Evolutionary conservation across 2,888 invertebrate genomes (phyloP).

Genomic region (Dryocosmus kuriphilus): DNA sequence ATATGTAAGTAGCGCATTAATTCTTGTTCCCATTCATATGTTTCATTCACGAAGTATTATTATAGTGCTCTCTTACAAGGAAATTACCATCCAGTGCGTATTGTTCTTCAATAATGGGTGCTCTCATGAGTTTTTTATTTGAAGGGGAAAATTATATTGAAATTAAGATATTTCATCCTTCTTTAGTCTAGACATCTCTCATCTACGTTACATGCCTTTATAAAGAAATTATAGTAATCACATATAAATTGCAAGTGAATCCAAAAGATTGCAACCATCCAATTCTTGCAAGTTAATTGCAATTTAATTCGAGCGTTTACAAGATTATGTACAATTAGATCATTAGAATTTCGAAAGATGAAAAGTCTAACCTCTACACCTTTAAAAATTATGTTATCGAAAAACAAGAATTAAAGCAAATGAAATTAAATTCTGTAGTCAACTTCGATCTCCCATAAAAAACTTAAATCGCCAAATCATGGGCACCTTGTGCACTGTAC

Average conservation of each 20-base stretch:
- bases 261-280: not conserved
- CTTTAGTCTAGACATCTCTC: slow-evolving; percentile 1
- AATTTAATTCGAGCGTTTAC: no score
- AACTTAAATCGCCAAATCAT: slow-evolving; percentile 19
- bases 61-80: slow-evolving; percentile 18
- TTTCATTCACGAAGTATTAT: slow-evolving; percentile 27
- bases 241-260: not conserved
- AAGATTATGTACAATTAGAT: no score
- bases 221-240: not conserved
- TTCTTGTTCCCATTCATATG: slow-evolving; percentile 17
- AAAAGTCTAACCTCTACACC: no score
- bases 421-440: no score
- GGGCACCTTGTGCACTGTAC: slow-evolving; percentile 54
- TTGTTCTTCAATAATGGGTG: slow-evolving; percentile 29
- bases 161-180: slow-evolving; percentile 10
- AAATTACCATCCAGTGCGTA: slow-evolving; percentile 18
- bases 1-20: slow-evolving; percentile 7
- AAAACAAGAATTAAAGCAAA: no score
- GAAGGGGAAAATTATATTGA: slow-evolving; percentile 2
- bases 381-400: no score
- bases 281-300: no score
- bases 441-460: not conserved
- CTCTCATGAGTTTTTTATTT: slow-evolving; percentile 12
- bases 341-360: no score
- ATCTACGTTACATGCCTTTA: slow-evolving; percentile 12